Evolutionary conservation across 2,888 invertebrate genomes (phyloP).

Genomic region (Eucera pruinosa): DNA sequence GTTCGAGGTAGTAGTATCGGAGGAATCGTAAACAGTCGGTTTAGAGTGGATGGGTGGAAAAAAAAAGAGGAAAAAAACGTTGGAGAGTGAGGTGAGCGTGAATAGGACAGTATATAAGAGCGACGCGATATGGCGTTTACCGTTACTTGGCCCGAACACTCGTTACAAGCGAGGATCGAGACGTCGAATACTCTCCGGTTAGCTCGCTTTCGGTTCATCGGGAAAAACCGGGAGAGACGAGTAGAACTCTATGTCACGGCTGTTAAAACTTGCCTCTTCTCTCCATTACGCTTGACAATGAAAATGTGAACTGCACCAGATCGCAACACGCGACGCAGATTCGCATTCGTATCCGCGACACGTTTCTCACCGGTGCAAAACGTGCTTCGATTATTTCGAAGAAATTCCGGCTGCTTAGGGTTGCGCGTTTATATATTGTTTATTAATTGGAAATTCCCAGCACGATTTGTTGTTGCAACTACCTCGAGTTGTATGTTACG

Average conservation of each 20-base stretch:
- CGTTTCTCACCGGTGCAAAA: background rate
- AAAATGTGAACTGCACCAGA: no score
- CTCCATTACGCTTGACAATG: no score
- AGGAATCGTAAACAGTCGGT: slow-evolving; percentile 14
- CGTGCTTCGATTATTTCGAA: background rate
- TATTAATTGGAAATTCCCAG: background rate
- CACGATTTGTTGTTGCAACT: no score
- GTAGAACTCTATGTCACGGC: background rate
- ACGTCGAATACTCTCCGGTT: slow-evolving; percentile 38
- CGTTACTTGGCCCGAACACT: slow-evolving; percentile 79
- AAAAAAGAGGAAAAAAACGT: slow-evolving; percentile 39
- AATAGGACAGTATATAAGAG: slow-evolving; percentile 59
- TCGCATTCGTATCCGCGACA: background rate
- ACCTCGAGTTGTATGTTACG: no score
- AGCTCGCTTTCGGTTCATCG: slow-evolving; percentile 44
- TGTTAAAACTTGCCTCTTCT: slow-evolving; percentile 29
- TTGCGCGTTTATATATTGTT: no score
- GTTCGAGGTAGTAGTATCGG: background rate
- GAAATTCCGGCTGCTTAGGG: no score
- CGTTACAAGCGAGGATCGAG: slow-evolving; percentile 51
- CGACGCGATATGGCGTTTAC: slow-evolving; percentile 68
- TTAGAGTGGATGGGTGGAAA: background rate
- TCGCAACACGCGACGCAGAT: background rate
- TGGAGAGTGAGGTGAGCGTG: slow-evolving; percentile 63
- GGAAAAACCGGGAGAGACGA: slow-evolving; percentile 9